Percentiles rank a stretch among this genome's conserved stretches.
Evolutionary conservation across 2,113 vertebrate genomes (phyloP).

Genomic region (Grammomys dolichurus): DNA sequence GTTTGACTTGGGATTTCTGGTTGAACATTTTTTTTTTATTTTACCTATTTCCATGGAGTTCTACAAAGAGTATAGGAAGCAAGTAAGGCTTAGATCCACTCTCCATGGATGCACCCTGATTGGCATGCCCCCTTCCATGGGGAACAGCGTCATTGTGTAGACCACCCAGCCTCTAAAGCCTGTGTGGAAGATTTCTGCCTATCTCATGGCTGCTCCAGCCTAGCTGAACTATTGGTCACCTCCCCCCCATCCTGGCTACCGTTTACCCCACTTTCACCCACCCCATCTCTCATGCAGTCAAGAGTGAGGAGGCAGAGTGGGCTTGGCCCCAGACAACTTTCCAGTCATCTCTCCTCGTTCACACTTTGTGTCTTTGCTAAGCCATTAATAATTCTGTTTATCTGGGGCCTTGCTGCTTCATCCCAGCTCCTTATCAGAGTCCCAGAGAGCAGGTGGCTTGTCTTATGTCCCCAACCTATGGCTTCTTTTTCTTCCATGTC

Average conservation of each 20-base stretch:
- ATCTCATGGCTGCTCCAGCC: neutral
- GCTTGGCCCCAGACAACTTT: conserved; percentile 66
- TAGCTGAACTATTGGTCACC: neutral
- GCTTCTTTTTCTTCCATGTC: conserved; percentile 17
- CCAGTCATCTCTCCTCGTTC: conserved; percentile 69
- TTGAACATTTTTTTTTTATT: neutral
- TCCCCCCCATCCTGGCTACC: neutral
- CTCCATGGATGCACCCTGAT: neutral
- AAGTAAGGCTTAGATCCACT: neutral
- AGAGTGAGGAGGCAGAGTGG: conserved; percentile 57
- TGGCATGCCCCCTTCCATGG: neutral
- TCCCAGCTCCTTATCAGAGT: conserved; percentile 28
- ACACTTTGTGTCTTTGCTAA: conserved; percentile 60
- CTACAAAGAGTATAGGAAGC: neutral
- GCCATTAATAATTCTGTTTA: conserved; percentile 61
- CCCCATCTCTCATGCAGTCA: conserved; percentile 40
- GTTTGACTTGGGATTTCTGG: neutral
- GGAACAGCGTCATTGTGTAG: neutral
- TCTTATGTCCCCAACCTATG: neutral
- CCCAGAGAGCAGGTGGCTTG: conserved; percentile 36
- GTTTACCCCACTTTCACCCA: neutral
- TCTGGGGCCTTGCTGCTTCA: conserved; percentile 45
- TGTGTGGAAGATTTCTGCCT: neutral
- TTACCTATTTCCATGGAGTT: neutral
- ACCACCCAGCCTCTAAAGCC: neutral